Conservation (phyloP, 2,797 vertebrate species). For the Lateolabrax maculatus region DNA sequence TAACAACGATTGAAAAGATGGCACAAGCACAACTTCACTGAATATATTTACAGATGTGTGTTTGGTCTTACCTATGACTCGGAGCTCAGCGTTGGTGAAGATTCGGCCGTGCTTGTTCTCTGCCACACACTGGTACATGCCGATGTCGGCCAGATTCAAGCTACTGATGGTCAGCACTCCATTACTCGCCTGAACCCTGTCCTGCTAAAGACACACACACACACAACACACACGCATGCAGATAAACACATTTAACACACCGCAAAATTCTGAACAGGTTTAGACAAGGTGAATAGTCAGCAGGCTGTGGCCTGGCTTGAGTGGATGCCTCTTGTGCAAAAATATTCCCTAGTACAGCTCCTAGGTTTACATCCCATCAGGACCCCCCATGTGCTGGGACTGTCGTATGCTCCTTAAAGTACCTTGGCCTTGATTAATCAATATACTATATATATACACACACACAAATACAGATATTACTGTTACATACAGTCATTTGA, state of each 20-base stretch:
- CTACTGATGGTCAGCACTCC: conserved; percentile 90
- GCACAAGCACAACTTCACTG: neutral
- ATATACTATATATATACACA: too few species aligned
- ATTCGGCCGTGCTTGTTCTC: conserved; percentile 93
- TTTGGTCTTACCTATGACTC: conserved; percentile 88
- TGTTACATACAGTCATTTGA: conserved; percentile 1
- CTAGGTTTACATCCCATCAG: conserved; percentile 16
- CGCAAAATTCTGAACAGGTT: conserved; percentile 25
- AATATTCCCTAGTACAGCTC: neutral
- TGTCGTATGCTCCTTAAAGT: neutral
- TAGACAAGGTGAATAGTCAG: conserved; percentile 53
- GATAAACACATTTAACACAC: conserved; percentile 27
- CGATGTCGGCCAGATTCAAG: conserved; percentile 90
- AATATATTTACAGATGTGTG: neutral
- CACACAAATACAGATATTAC: too few species aligned
- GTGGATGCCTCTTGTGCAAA: conserved; percentile 7
- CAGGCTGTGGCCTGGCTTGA: conserved; percentile 24
- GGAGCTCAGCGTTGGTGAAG: conserved; percentile 92
- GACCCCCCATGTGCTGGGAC: neutral
- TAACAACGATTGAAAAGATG: neutral
- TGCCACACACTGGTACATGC: conserved; percentile 96
- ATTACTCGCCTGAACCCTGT: conserved; percentile 91
- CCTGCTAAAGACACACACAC: conserved; percentile 81
- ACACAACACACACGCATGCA: conserved; percentile 9
- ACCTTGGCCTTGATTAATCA: neutral